Base-by-base conservation (phyloP, 2,797 vertebrate genomes). In the Pangasius krempfi region DNA sequence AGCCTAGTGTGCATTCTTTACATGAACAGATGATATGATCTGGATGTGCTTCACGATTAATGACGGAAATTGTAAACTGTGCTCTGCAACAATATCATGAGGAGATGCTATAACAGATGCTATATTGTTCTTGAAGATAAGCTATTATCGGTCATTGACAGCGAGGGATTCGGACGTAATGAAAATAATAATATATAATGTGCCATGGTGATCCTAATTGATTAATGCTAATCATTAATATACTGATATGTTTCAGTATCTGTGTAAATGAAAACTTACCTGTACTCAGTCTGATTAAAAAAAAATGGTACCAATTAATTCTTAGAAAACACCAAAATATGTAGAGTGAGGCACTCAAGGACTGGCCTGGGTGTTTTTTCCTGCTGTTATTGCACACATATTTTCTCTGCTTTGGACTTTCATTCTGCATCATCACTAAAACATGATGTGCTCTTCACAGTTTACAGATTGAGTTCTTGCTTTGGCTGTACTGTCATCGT, bases 321-420 rank as follows among this genome's bases (percentile, higher is more conserved):
- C 10, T 54, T 30, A 56, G 27, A 78, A 78, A 7, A 79, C 14
- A 30, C 22, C 3, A 73, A 44, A 25, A n/a, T 50, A 76, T 76
- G 73, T 14, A 14, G 7, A 9, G 33, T 22, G 5, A 50, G 40
- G 13, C 27, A 54, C n/a, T 56, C n/a, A 4, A 60, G 22, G 33
- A 58, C 54, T 94, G 47, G 93, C 90, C 92, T 92, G 93, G 93
- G 94, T 95, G 93, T 94, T 94, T 93, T 93, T 93, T 91, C 89
- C 90, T 40, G 85, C 93, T 94, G 94, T 94, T 94, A 93, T 94
- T 94, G 90, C 93, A 88, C 30, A 60, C 47, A 47, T 18, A 50
- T n/a, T 60, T 86, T 93, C 92, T 93, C 91, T 88, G 89, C 30
- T 40, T 88, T 58, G 54, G 25, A 90, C 93, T 91, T 92, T 94